Base-by-base conservation (phyloP, 2,888 invertebrate species). In the Tuberolachnus salignus region DNA sequence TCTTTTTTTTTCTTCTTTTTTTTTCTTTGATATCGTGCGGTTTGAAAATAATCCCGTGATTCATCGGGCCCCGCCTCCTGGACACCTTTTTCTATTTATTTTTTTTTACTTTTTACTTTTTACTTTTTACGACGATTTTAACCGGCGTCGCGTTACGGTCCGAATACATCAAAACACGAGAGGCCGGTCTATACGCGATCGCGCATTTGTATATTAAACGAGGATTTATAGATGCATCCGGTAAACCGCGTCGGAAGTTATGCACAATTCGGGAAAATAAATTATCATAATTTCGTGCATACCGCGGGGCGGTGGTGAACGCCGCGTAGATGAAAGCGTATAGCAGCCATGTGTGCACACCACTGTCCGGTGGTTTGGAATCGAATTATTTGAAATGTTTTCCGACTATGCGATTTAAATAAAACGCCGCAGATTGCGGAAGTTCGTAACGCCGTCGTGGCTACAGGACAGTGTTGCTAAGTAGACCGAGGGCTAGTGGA, bases 1-100 rank as follows among this genome's bases (percentile, higher is more conserved):
- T 64, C 42, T 53, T 53, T 53, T 53, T 19, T 44, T 44, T n/a
- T n/a, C n/a, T n/a, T n/a, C n/a, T n/a, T 21, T 16, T 19, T 9
- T 13, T 46, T 16, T 19, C 57, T 57, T 46, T 49, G 75, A 75
- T 75, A 75, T 57, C 23, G 42, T 46, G 55, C 46, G 19, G 74
- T 66, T 67, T 75, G 75, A 66, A 67, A 75, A 75, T 75, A 75
- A 75, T 66, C 26, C 19, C n/a, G 46, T 72, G 59, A 61, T 72
- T 72, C 61, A 61, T 72, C 49, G n/a, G n/a, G 16, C n/a, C 14
- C 34, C 21, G 42, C 70, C 1, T 59, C 19, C 71, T 23, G 49
- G 51, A 73, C 73, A 34, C 6, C 6, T 34, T 34, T 34, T 34
- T 34, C n/a, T n/a, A n/a, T n/a, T n/a, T n/a, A n/a, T n/a, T n/a